These are phyloP conservation scores for Desmophyllum pertusum DNA, from an alignment of 92 coral and sea anemone genomes.

Conservation along the genomic window DNA sequence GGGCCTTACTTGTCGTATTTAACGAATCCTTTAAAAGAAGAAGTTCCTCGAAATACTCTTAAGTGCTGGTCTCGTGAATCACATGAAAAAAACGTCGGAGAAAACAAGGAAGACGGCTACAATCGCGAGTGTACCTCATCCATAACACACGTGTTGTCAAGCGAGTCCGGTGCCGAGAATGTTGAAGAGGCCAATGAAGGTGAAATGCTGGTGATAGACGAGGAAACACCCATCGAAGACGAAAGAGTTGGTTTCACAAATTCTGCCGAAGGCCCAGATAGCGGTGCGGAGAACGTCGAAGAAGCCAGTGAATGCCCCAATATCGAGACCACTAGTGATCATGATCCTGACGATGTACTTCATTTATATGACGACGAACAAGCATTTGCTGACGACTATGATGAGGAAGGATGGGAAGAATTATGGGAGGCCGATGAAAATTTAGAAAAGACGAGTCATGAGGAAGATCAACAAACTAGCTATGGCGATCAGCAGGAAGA, in stretches of 20 bases:
- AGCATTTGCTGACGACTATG: not conserved
- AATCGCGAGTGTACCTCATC: not conserved
- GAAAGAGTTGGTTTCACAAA: no score
- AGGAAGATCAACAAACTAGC: not conserved
- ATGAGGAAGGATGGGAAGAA: not conserved
- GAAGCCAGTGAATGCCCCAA: no score
- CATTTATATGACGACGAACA: not conserved
- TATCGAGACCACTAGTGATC: no score
- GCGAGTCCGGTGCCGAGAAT: not conserved
- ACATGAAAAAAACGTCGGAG: not conserved
- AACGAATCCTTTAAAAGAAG: not conserved
- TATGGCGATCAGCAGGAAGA: not conserved
- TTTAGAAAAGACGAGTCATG: not conserved
- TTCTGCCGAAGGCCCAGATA: no score
- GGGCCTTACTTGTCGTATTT: not conserved
- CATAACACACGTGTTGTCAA: not conserved
- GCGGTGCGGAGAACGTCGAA: no score
- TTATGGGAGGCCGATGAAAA: not conserved
- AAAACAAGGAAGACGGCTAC: not conserved
- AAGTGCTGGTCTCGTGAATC: not conserved
- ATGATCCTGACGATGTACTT: no score
- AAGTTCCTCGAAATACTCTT: not conserved
- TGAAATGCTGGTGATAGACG: no score
- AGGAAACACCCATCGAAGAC: no score
- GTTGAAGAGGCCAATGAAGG: no score